phyloP scores from a whole-genome alignment of 2,888 invertebrate genomes.

The Euzophera pinguis region DNA sequence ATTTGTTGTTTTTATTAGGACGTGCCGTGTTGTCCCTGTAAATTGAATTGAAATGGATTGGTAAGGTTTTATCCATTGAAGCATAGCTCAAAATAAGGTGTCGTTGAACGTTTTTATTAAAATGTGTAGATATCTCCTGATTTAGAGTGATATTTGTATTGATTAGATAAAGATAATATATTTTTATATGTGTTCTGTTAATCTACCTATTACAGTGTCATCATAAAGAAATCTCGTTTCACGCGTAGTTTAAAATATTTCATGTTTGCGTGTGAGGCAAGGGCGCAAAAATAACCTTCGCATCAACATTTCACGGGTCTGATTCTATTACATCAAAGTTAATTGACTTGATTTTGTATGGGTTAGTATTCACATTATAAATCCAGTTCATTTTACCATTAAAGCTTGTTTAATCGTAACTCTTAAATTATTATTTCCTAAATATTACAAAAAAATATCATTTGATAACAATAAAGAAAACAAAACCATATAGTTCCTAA shows the following conservation, averaged over 20 bases:
- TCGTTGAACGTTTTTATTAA: background rate
- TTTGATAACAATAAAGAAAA: too few relatives aligned
- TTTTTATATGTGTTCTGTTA: too few relatives aligned
- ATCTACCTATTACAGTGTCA: background rate
- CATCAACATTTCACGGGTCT: conserved; percentile 35
- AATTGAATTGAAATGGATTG: conserved; percentile 21
- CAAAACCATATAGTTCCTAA: too few relatives aligned
- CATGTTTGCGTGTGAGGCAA: conserved; percentile 22
- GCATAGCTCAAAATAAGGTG: background rate
- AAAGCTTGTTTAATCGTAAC: too few relatives aligned
- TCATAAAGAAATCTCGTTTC: conserved; percentile 31
- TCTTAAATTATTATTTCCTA: too few relatives aligned
- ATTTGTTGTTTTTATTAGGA: background rate
- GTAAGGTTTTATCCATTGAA: conserved; percentile 23
- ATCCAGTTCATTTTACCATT: too few relatives aligned
- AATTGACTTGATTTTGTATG: background rate
- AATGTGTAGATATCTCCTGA: too few relatives aligned
- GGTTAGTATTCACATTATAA: background rate
- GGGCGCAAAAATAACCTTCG: conserved; percentile 27
- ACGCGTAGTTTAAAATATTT: conserved; percentile 33
- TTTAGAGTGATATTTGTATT: too few relatives aligned
- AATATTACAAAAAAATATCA: too few relatives aligned
- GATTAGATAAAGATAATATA: too few relatives aligned
- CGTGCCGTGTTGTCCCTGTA: conserved; percentile 5
- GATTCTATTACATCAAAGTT: conserved; percentile 23